A percentile compares a stretch with the other conserved stretches of the same genome.
Conservation (phyloP, 2,888 invertebrate genomes). For the Ophion obscuratus region DNA sequence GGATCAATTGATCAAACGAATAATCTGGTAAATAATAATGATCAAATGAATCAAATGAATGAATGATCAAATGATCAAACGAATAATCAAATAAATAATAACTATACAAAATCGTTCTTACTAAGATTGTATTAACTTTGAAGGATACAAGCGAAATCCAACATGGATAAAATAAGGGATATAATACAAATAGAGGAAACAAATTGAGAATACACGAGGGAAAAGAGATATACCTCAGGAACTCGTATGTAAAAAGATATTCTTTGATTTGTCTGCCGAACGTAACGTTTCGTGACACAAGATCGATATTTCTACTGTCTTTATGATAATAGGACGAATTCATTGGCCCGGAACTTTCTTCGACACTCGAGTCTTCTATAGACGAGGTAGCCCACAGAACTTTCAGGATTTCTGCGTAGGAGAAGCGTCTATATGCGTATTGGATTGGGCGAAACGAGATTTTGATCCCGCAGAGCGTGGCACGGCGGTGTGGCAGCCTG, state of each 20-base stretch:
- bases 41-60: too few species aligned
- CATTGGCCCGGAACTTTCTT: slow-evolving; percentile 26
- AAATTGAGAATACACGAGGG: not conserved
- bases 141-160: too few species aligned
- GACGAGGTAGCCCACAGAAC: slow-evolving; percentile 13
- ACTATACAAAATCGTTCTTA: not conserved
- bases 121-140: too few species aligned
- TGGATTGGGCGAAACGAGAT: slow-evolving; percentile 42
- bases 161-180: too few species aligned
- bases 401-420: slow-evolving; percentile 30
- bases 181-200: not conserved
- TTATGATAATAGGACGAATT: slow-evolving; percentile 18
- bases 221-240: not conserved
- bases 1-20: too few species aligned
- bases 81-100: too few species aligned
- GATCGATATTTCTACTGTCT: slow-evolving; percentile 14
- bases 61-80: too few species aligned
- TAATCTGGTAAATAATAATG: too few species aligned
- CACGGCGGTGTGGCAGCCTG: slow-evolving; percentile 37
- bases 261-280: slow-evolving; percentile 5
- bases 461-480: slow-evolving; percentile 42
- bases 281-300: slow-evolving; percentile 16
- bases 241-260: not conserved
- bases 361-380: not conserved
- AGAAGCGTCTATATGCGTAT: slow-evolving; percentile 21